Conservation (phyloP, 64 coral and sea anemone species). For the Montipora cactus region DNA sequence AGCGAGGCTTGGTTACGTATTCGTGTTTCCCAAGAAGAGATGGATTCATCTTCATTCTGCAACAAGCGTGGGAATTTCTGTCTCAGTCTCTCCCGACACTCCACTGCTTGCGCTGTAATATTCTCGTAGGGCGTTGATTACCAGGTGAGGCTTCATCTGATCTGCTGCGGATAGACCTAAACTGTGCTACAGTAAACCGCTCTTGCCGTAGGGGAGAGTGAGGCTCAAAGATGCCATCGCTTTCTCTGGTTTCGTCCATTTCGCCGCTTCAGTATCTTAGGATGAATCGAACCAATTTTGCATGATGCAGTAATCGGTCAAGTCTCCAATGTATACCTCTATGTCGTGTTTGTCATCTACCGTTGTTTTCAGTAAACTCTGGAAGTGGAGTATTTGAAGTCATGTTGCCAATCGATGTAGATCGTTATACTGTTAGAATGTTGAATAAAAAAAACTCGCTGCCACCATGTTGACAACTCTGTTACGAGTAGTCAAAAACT, state of each 20-base stretch:
- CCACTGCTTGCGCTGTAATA: not conserved
- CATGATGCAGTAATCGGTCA: not conserved
- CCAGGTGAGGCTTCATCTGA: not conserved
- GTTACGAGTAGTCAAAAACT: no score
- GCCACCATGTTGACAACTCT: no score
- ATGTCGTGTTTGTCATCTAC: conserved; percentile 3
- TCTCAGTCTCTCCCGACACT: not conserved
- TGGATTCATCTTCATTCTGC: conserved; percentile 22
- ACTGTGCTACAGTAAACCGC: not conserved
- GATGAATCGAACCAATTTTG: not conserved
- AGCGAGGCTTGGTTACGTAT: conserved; percentile 15
- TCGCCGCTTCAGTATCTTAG: not conserved
- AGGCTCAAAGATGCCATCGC: not conserved
- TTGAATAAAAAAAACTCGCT: no score
- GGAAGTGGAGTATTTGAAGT: conserved; percentile 7
- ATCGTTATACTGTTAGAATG: no score
- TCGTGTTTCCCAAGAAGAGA: conserved; percentile 33
- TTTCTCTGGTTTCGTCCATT: not conserved
- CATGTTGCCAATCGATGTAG: no score
- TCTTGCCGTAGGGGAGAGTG: not conserved
- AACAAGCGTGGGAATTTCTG: not conserved
- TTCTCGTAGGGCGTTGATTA: not conserved
- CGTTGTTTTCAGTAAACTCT: not conserved
- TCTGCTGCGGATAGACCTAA: not conserved
- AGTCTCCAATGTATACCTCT: not conserved